Evolutionary conservation across 2,888 invertebrate species (phyloP).

Genomic region (Anoplius nigerrimus): DNA sequence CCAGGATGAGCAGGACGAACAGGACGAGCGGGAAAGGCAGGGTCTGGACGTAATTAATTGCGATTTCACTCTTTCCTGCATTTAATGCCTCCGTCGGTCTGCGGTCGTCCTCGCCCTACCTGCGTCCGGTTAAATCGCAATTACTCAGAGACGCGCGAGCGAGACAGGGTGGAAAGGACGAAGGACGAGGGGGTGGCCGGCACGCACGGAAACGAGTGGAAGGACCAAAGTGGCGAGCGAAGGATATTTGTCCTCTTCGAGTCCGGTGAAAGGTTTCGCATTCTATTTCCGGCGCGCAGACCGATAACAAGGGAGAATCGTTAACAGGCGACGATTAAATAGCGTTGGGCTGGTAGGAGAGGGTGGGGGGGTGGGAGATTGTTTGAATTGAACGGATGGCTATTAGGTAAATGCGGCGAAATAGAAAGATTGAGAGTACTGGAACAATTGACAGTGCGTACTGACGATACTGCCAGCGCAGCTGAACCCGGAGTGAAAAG

Average conservation of each 20-base stretch:
- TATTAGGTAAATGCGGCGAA: too few relatives aligned
- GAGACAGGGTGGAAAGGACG: constrained; percentile 24
- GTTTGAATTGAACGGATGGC: too few relatives aligned
- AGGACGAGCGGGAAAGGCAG: constrained; percentile 45
- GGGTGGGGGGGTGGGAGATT: too few relatives aligned
- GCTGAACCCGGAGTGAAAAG: too few relatives aligned
- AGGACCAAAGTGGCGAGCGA: constrained; percentile 35
- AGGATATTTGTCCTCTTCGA: constrained; percentile 47
- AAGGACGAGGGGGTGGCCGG: constrained; percentile 28
- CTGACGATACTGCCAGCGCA: too few relatives aligned
- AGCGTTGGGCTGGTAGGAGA: too few relatives aligned
- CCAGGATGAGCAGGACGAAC: constrained; percentile 35
- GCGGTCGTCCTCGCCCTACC: constrained; percentile 57
- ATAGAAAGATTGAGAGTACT: too few relatives aligned
- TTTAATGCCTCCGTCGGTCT: constrained; percentile 63
- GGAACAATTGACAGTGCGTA: too few relatives aligned
- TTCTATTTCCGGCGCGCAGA: too few relatives aligned
- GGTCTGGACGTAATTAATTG: constrained; percentile 67
- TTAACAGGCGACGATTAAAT: too few relatives aligned
- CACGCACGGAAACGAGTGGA: constrained; percentile 22
- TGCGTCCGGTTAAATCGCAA: constrained; percentile 66
- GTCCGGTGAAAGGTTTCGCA: not conserved
- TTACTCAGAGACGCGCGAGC: constrained; percentile 61
- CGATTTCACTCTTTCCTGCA: constrained; percentile 70
- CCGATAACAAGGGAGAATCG: too few relatives aligned